Base-by-base conservation (phyloP, 2,797 vertebrate species). In the Rhinichthys osculus region DNA sequence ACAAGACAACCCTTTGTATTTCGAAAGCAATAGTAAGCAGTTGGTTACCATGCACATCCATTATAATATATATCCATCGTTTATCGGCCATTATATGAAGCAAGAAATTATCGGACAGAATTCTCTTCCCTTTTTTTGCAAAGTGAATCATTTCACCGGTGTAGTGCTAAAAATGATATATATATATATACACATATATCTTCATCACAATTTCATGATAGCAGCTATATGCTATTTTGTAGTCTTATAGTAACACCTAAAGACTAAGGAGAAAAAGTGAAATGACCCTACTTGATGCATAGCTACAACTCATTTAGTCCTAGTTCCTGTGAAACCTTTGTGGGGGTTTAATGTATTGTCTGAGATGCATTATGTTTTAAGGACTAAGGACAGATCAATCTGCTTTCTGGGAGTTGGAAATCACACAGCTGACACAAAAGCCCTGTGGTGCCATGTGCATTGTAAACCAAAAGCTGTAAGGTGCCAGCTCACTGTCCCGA, bases 351-450 rank as follows among this genome's bases (percentile, higher is more conserved):
- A 50, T 72, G 82, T 78, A 57, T 64, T 73, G n/a, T 71, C 17
- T 72, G 44, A 57, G 42, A 54, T 42, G 71, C 47, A 70, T 47
- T 67, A 73, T 79, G 69, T 82, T 84, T 85, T 74, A 81, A 85
- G 71, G 33, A 47, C 27, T 76, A 81, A 85, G 77, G 33, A 38
- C 27, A 71, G 33, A 81, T 78, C 76, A 85, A 77, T 77, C 27
- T 13, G 44, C 78, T 80, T 35, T 54, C 59, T 62, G 44, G 35
- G 50, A 83, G 83, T 23, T 74, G 69, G 47, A 33, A 88, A 74
- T 67, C 71, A 79, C 57, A 78, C n/a, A 40, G 23, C 27, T 16
- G 66, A 50, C 54, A 84, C 82, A 80, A 79, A 74, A 84, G 52
- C 50, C 27, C n/a, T 38, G 33, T 44, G 30, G 33, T 66, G 62